Base-by-base conservation (phyloP, 1,140 invertebrate genomes). In the Campoletis sonorensis region DNA sequence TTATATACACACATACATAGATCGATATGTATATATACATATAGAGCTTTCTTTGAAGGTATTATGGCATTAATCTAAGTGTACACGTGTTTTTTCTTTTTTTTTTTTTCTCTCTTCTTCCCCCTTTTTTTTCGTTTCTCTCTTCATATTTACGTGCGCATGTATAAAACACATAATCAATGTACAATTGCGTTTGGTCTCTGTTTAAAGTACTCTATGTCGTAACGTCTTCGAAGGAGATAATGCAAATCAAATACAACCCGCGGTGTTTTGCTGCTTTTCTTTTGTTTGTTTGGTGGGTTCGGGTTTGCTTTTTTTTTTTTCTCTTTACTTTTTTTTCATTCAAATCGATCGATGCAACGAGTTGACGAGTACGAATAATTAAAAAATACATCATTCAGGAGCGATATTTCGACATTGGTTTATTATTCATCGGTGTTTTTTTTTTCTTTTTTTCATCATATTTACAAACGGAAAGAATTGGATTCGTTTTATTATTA, bases 131-230 rank as follows among this genome's bases (percentile, higher is more conserved):
- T 45, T 45, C 72, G 21, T 79, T 30, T 51, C 51, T 64, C 11
- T 75, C 49, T n/a, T 45, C 11, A 1, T 33, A 23, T 49, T n/a
- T 54, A 67, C 40, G 64, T 79, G 58, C 49, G 79, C 54, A 78
- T 81, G 79, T 83, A 83, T 81, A 81, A 83, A 83, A 83, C 76
- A 83, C 82, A 83, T 72, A 83, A 83, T 81, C 82, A 81, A 83
- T 83, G 79, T 83, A 83, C 82, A 83, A 83, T 70, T 81, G 76
- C 82, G 67, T 27, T 73, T 73, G 71, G 71, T 73, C 71, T 73
- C 23, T 23, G 61, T 67, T 73, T 49, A 23, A 16, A 49, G 71
- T 45, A 73, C n/a, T 45, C 21, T 27, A 27, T 23, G 26, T 73
- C 40, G 40, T 51, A 73, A 23, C 71, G 71, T 73, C 71, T 23